Percentiles rank a stretch among this genome's conserved stretches.
Evolutionary conservation across 2,797 vertebrate species (phyloP).

Genomic region (Sebastes nivosus): DNA sequence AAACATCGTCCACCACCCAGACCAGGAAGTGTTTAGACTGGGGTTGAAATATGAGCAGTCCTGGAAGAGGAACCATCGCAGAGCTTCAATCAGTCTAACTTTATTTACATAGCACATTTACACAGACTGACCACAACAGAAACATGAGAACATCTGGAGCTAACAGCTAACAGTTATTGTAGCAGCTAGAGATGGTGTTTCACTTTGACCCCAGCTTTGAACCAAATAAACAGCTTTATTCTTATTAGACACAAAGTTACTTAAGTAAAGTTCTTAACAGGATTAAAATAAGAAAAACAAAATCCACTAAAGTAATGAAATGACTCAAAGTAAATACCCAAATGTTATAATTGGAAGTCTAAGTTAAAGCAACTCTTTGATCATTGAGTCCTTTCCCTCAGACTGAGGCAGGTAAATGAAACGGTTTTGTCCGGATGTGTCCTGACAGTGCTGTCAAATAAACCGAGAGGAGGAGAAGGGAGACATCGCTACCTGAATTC

Average conservation of each 20-base stretch:
- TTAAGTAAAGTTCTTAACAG: rapidly evolving
- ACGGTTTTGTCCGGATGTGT: background rate
- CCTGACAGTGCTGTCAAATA: slow-evolving; percentile 27
- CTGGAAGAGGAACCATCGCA: background rate
- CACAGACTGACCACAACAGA: slow-evolving; percentile 15
- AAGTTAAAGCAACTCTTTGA: too few relatives aligned
- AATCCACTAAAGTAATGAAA: background rate
- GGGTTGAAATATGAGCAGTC: slow-evolving; percentile 26
- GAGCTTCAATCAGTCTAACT: slow-evolving; percentile 20
- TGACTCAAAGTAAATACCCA: too few relatives aligned
- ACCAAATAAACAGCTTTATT: background rate
- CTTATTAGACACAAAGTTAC: background rate
- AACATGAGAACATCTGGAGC: slow-evolving; percentile 3
- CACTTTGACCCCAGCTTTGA: background rate
- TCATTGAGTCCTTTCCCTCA: background rate
- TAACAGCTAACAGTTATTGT: background rate
- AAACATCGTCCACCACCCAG: slow-evolving; percentile 29
- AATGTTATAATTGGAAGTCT: too few relatives aligned
- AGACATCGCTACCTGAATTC: slow-evolving; percentile 32
- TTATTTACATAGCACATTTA: slow-evolving; percentile 36
- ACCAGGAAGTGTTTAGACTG: slow-evolving; percentile 46
- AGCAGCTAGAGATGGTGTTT: background rate
- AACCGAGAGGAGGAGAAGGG: background rate
- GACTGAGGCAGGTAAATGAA: background rate
- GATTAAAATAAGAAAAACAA: background rate